A percentile compares a stretch with the other conserved stretches of the same genome.
Conservation (phyloP, 2,797 vertebrate genomes). For the Graptemys geographica region DNA sequence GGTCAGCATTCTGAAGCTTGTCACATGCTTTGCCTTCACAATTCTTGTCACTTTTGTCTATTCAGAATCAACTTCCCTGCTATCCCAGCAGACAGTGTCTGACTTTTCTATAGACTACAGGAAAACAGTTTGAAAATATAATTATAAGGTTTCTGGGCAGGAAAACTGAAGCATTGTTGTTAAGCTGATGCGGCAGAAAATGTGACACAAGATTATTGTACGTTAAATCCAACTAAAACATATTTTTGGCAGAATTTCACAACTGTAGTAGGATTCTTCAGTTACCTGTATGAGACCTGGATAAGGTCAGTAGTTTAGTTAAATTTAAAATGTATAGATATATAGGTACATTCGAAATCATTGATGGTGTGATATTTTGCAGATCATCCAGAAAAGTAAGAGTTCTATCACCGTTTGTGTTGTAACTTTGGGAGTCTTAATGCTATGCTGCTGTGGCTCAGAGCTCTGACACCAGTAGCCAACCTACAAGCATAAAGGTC, state of each 20-base stretch:
- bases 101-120: not conserved
- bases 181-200: slow-evolving; percentile 24
- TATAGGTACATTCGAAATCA: not conserved
- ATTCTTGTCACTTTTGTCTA: slow-evolving; percentile 51
- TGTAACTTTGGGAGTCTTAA: not conserved
- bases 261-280: slow-evolving; percentile 26
- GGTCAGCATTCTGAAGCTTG: slow-evolving; percentile 52
- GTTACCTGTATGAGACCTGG: not conserved
- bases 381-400: not conserved
- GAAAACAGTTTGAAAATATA: not conserved
- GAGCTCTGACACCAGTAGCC: not conserved
- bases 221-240: not conserved
- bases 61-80: slow-evolving; percentile 7
- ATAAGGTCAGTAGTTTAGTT: not conserved
- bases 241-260: slow-evolving; percentile 18
- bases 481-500: not conserved
- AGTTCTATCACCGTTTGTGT: not conserved
- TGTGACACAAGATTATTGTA: slow-evolving; percentile 12
- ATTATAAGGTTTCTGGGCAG: slow-evolving; percentile 16
- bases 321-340: not conserved
- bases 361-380: not conserved
- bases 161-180: slow-evolving; percentile 27
- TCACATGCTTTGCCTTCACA: slow-evolving; percentile 55
- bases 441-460: not conserved
- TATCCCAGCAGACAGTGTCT: slow-evolving; percentile 2